Evolutionary conservation across 2,797 vertebrate genomes (phyloP).

Genomic region (Leuciscus waleckii): DNA sequence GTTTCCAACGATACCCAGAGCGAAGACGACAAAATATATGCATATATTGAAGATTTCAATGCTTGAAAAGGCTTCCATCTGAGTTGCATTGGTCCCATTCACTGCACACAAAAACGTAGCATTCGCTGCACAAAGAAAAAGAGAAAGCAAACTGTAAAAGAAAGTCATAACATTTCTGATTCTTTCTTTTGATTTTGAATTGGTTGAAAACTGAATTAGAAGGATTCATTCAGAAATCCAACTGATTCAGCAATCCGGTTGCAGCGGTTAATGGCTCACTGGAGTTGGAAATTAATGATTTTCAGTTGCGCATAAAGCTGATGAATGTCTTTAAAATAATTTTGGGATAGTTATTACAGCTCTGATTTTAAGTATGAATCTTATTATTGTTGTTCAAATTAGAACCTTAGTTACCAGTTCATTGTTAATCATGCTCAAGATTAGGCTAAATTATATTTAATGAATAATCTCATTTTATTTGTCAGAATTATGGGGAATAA

Average conservation of each 20-base stretch:
- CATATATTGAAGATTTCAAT: slow-evolving; percentile 10
- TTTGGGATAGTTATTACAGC: background rate
- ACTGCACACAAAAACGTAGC: background rate
- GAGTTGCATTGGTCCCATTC: background rate
- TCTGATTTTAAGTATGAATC: background rate
- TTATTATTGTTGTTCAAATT: background rate
- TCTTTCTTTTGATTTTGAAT: background rate
- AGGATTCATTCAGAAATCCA: background rate
- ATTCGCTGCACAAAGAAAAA: slow-evolving; percentile 2
- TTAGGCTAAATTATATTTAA: background rate
- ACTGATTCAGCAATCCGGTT: background rate
- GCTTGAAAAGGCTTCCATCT: background rate
- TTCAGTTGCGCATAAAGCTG: background rate
- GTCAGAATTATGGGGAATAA: background rate
- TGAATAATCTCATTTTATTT: background rate
- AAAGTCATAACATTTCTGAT: background rate
- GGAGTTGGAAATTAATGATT: too few species aligned
- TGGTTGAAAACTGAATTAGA: background rate
- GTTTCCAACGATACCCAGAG: slow-evolving; percentile 69
- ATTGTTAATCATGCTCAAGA: background rate
- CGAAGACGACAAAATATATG: slow-evolving; percentile 61
- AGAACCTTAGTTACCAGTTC: background rate
- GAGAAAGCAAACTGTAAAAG: background rate
- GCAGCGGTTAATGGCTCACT: background rate
- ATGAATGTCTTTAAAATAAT: background rate